Percentiles rank a stretch among this genome's conserved stretches.
Conservation (phyloP, 2,888 invertebrate species). For the Cheilosia pagana region DNA sequence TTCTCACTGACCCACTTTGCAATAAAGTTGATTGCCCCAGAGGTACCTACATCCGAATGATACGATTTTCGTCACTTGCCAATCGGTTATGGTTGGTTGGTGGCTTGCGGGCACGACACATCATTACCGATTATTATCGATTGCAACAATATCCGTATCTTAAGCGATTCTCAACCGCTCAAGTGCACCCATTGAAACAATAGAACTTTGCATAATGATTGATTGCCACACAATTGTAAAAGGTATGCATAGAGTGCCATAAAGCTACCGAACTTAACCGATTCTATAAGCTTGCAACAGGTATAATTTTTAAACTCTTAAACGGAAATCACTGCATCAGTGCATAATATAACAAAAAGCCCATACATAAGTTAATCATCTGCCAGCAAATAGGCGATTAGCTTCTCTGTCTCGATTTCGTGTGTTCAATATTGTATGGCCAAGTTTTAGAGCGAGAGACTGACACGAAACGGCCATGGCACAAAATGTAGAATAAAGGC, state of each 20-base stretch:
- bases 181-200: slow-evolving; percentile 58
- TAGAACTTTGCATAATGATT: slow-evolving; percentile 72
- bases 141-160: slow-evolving; percentile 52
- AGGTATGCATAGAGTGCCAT: not conserved
- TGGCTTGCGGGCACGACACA: slow-evolving; percentile 26
- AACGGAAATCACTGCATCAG: slow-evolving; percentile 54
- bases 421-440: slow-evolving; percentile 10
- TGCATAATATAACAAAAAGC: slow-evolving; percentile 27
- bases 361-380: slow-evolving; percentile 63
- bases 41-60: not conserved
- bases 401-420: slow-evolving; percentile 30
- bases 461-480: slow-evolving; percentile 65
- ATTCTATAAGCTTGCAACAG: slow-evolving; percentile 42
- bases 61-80: slow-evolving; percentile 26
- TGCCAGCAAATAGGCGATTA: slow-evolving; percentile 49
- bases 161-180: slow-evolving; percentile 5
- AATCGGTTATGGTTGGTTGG: slow-evolving; percentile 45
- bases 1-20: slow-evolving; percentile 5
- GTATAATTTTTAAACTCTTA: slow-evolving; percentile 44
- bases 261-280: slow-evolving; percentile 37
- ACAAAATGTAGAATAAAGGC: slow-evolving; percentile 58
- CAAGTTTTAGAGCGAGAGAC: slow-evolving; percentile 47
- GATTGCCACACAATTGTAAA: slow-evolving; percentile 56
- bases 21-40: slow-evolving; percentile 6
- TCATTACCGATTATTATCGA: slow-evolving; percentile 49